These are phyloP conservation scores for Ambastaia sidthimunki DNA, from an alignment of 2,797 vertebrate species.

Conservation along the genomic window DNA sequence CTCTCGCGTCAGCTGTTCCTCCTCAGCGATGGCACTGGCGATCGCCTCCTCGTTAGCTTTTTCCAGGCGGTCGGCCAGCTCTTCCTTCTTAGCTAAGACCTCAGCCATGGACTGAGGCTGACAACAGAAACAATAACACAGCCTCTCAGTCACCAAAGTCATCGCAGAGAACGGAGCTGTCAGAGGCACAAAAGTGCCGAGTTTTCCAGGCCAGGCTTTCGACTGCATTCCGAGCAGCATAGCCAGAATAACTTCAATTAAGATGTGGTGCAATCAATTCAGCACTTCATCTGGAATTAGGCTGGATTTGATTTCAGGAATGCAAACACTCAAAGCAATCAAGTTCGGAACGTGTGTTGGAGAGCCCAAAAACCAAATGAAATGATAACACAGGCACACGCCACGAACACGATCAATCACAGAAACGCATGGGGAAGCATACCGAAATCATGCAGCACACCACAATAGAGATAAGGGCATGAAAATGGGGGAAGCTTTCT, in stretches of 20 bases:
- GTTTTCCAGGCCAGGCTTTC: constrained; percentile 27
- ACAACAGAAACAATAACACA: constrained; percentile 60
- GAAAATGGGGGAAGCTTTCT: constrained; percentile 63
- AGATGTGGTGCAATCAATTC: constrained; percentile 23
- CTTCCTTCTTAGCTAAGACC: constrained; percentile 97
- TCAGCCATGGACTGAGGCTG: constrained; percentile 96
- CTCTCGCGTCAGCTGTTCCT: constrained; percentile 95
- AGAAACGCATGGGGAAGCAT: constrained; percentile 71
- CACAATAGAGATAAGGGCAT: constrained; percentile 75
- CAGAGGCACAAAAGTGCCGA: neutral
- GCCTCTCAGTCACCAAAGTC: constrained; percentile 50
- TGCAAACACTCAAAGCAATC: constrained; percentile 12
- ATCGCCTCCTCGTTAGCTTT: constrained; percentile 99
- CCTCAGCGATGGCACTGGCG: constrained; percentile 97
- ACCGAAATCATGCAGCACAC: constrained; percentile 76
- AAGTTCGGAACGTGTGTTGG: neutral
- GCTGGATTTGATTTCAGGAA: constrained; percentile 3
- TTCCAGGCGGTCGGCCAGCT: constrained; percentile 94
- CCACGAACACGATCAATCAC: constrained; percentile 72
- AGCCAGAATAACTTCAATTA: constrained; percentile 15
- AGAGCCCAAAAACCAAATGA: constrained; percentile 29
- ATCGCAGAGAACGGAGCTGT: neutral
- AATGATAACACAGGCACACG: constrained; percentile 65
- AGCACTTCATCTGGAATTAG: constrained; percentile 20
- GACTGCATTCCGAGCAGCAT: constrained; percentile 42